Conservation (phyloP, 2,113 vertebrate species). For the Equus przewalskii region DNA sequence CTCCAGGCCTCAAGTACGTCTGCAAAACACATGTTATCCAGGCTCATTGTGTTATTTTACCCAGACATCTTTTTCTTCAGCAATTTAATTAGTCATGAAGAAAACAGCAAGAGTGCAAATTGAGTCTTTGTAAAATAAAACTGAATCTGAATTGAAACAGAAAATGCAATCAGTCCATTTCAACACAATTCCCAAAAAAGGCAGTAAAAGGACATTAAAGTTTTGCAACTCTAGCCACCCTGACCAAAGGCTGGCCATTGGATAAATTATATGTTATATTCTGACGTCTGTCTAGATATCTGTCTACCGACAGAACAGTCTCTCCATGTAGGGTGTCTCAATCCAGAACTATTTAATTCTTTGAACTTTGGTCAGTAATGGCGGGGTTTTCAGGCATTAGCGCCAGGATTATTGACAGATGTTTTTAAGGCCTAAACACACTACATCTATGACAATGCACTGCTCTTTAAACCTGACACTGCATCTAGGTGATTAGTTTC, state of each 20-base stretch:
- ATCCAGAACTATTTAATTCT: not conserved
- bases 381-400: not conserved
- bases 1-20: conserved; percentile 37
- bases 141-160: not conserved
- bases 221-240: not conserved
- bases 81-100: conserved; percentile 59
- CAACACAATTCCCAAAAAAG: not conserved
- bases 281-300: not conserved
- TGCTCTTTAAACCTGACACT: not conserved
- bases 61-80: conserved; percentile 50
- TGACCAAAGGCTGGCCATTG: not conserved
- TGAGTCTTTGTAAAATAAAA: conserved; percentile 47
- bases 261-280: not conserved
- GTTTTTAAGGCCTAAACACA: not conserved
- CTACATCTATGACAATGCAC: not conserved
- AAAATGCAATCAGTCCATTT: conserved; percentile 27
- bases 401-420: not conserved
- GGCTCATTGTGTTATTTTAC: conserved; percentile 37
- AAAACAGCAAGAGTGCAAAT: conserved; percentile 53
- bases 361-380: not conserved
- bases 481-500: not conserved
- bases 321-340: not conserved
- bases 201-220: not conserved
- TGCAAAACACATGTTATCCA: conserved; percentile 66
- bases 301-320: not conserved